A percentile compares a stretch with the other conserved stretches of the same genome.
phyloP scores from a whole-genome alignment of 2,113 vertebrate genomes.

The Arenaria interpres region DNA sequence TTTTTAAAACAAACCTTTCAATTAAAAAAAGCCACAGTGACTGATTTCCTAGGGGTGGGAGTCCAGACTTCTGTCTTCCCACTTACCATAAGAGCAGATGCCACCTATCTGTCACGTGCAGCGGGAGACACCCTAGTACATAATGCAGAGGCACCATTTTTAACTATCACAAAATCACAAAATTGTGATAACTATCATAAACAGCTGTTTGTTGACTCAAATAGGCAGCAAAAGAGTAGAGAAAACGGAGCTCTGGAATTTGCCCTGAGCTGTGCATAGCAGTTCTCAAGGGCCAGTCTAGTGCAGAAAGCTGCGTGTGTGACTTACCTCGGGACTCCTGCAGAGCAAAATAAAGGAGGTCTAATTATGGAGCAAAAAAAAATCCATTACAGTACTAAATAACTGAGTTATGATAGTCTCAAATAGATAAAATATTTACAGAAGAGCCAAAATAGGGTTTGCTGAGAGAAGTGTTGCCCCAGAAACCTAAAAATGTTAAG shows the following conservation, averaged over 20 bases:
- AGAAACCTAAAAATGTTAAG: too few relatives aligned
- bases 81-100: background rate
- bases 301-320: background rate
- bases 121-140: background rate
- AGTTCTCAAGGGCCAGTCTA: background rate
- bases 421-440: background rate
- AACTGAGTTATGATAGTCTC: background rate
- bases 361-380: background rate
- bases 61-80: background rate
- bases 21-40: background rate
- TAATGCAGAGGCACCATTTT: background rate
- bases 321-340: background rate
- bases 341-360: background rate
- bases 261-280: background rate
- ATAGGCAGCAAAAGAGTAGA: background rate
- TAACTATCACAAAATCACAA: too few relatives aligned
- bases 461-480: too few relatives aligned
- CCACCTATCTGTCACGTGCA: rapidly evolving
- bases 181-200: background rate
- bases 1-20: background rate
- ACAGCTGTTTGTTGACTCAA: background rate
- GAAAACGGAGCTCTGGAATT: background rate
- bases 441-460: too few relatives aligned
- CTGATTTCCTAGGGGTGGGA: background rate
- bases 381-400: background rate